phyloP scores from a whole-genome alignment of 1,140 invertebrate genomes.

The Hesperophylax magnus region DNA sequence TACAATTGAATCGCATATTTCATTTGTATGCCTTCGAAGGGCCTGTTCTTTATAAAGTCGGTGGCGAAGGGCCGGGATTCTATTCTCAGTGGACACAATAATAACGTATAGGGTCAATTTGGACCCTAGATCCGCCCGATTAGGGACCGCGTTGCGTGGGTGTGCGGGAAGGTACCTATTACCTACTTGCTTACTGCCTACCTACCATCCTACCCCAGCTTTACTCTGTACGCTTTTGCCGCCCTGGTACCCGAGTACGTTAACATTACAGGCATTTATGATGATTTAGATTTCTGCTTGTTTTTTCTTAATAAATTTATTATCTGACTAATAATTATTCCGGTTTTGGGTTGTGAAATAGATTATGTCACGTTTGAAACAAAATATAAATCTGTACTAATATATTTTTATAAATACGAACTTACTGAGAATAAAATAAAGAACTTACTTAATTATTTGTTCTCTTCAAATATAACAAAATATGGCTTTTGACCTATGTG shows the following conservation, averaged over 20 bases:
- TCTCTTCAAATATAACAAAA: too few species aligned
- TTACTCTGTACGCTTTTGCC: background rate
- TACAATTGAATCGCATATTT: constrained; percentile 8
- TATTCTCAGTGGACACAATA: constrained; percentile 26
- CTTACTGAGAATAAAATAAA: too few species aligned
- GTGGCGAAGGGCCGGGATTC: background rate
- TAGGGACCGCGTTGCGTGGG: constrained; percentile 45
- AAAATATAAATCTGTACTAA: too few species aligned
- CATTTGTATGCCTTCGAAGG: background rate
- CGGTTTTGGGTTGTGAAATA: background rate
- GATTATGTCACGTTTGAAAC: too few species aligned
- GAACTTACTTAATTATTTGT: too few species aligned
- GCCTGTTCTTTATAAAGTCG: background rate
- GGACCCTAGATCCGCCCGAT: constrained; percentile 28
- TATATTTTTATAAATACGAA: too few species aligned
- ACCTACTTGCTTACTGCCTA: background rate
- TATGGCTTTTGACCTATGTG: too few species aligned
- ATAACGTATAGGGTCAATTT: constrained; percentile 47
- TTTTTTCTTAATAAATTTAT: too few species aligned
- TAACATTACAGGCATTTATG: background rate
- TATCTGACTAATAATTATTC: background rate
- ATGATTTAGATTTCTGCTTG: too few species aligned
- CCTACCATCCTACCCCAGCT: background rate
- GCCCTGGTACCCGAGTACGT: background rate
- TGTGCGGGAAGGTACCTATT: background rate